phyloP scores from a whole-genome alignment of 2,113 vertebrate species.

The Sceloporus undulatus region DNA sequence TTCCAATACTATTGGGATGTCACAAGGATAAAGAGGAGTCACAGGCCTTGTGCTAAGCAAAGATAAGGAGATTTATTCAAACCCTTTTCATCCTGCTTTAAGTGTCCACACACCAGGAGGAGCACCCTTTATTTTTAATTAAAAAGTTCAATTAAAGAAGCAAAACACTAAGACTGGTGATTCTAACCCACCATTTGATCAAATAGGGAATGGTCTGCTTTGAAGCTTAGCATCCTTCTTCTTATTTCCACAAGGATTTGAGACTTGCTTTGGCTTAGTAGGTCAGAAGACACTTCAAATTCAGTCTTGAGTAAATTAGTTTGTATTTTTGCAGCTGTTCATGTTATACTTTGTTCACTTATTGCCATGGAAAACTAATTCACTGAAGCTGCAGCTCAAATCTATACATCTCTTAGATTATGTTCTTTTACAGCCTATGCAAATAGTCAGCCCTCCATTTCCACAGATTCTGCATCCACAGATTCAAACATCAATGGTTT shows the following conservation, averaged over 20 bases:
- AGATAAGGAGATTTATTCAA: neutral
- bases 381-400: neutral
- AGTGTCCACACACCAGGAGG: neutral
- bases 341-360: conserved; percentile 3
- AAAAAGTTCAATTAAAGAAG: conserved; percentile 3
- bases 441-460: too few species aligned
- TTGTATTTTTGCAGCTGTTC: neutral
- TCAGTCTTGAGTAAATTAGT: neutral
- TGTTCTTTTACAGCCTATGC: neutral
- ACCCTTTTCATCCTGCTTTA: neutral
- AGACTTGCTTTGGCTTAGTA: conserved; percentile 1
- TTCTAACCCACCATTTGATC: neutral
- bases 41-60: neutral
- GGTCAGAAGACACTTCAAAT: conserved; percentile 14
- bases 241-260: conserved; percentile 12
- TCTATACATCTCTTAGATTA: neutral
- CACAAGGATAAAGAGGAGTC: neutral
- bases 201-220: neutral
- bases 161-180: neutral
- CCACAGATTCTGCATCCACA: too few species aligned
- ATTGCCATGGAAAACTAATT: neutral
- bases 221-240: neutral
- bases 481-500: too few species aligned
- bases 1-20: neutral
- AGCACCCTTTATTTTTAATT: neutral